Base-by-base conservation (phyloP, 2,797 vertebrate genomes). In the Kryptolebias ocellatus region DNA sequence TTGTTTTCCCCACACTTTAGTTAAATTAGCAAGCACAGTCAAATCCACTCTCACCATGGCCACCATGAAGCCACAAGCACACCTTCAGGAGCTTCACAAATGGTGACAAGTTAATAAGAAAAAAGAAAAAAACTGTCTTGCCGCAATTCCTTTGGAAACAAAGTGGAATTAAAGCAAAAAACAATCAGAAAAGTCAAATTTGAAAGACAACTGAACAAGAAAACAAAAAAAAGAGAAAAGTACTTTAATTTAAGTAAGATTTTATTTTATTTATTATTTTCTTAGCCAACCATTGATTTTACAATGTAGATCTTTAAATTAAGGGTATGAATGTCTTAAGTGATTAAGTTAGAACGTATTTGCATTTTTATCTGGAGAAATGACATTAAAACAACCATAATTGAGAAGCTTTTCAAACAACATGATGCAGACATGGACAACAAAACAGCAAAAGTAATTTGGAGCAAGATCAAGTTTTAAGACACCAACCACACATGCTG, bases 1-100 rank as follows among this genome's bases (percentile, higher is more conserved):
- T 94, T 93, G 90, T 93, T 93, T 93, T 89, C 81, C 31, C 84
- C 60, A 60, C 90, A 91, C 89, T 93, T 92, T 89, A 87, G 84
- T 87, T 92, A 94, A 94, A 94, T 93, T 92, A 93, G 89, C 90
- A 92, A 94, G 93, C 93, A 93, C 87, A 92, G 84, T 89, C 85
- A 68, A 91, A 89, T 84, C 86, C 91, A 90, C 89, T 92, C 90
- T 93, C 88, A 73, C 87, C 80, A 58, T 72, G 82, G 80, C 77
- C 79, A 79, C 85, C 54, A 60, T 66, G 70, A 92, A 92, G 82
- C 82, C 67, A 86, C 75, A 89, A 81, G 84, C 85, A 89, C 91
- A 93, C 92, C 90, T 94, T 87, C 89, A 82, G 63, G 76, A 83
- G 85, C 59, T 49, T 70, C 80, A 70, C 86, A 90, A 89, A 94